phyloP scores from a whole-genome alignment of 2,888 invertebrate genomes.

The Drosophila borborema region DNA sequence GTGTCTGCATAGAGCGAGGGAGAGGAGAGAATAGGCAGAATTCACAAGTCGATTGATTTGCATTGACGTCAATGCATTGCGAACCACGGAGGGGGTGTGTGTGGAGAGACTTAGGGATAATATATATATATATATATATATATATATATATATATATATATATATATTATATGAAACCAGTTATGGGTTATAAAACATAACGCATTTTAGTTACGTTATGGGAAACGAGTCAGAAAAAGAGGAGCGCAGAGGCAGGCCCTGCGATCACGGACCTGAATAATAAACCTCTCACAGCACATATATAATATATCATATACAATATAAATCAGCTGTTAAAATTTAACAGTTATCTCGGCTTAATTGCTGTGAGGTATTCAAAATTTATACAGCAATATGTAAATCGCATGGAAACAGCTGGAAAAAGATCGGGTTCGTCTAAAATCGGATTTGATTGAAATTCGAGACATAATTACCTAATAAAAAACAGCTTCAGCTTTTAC shows the following conservation, averaged over 20 bases:
- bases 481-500: neutral
- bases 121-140: neutral
- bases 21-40: slow-evolving; percentile 5
- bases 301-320: neutral
- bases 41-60: slow-evolving; percentile 65
- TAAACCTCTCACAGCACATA: neutral
- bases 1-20: slow-evolving; percentile 30
- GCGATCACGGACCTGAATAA: slow-evolving; percentile 12
- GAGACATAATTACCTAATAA: neutral
- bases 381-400: neutral
- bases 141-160: slow-evolving; percentile 5
- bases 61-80: slow-evolving; percentile 74
- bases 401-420: neutral
- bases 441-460: neutral
- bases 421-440: neutral
- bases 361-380: neutral
- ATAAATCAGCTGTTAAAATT: slow-evolving; percentile 5
- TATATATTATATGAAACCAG: slow-evolving; percentile 44
- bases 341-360: slow-evolving; percentile 13
- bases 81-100: slow-evolving; percentile 11
- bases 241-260: slow-evolving; percentile 20
- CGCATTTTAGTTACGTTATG: slow-evolving; percentile 33
- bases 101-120: slow-evolving; percentile 16
- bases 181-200: slow-evolving; percentile 51
- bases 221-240: slow-evolving; percentile 31